These are phyloP conservation scores for Corythaixoides concolor DNA, from an alignment of 2,113 vertebrate genomes.

Conservation along the genomic window DNA sequence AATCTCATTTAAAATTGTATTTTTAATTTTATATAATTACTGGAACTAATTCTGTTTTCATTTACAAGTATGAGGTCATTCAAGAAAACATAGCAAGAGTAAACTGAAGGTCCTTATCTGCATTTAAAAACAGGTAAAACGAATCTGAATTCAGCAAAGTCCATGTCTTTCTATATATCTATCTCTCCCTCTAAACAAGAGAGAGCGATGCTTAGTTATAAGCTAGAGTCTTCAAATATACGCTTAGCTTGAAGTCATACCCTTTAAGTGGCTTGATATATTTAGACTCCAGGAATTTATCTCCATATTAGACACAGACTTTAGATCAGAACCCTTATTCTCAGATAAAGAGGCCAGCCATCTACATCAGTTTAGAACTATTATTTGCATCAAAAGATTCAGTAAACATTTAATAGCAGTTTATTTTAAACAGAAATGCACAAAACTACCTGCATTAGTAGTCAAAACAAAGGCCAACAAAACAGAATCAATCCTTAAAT, in stretches of 20 bases:
- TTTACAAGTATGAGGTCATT: neutral
- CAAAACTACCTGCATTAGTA: neutral
- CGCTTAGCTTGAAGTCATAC: neutral
- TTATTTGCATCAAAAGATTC: neutral
- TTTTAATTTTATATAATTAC: neutral
- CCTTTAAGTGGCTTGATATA: neutral
- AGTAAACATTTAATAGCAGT: neutral
- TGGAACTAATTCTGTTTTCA: neutral
- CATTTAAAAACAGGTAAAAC: neutral
- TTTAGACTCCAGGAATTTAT: neutral
- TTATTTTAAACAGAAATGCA: neutral
- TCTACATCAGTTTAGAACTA: neutral
- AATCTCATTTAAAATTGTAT: neutral
- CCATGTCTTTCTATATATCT: neutral
- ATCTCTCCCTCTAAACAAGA: neutral
- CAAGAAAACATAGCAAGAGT: neutral
- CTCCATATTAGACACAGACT: neutral
- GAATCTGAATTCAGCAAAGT: neutral
- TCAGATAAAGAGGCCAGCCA: neutral
- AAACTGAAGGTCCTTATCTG: neutral
- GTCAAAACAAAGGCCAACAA: neutral
- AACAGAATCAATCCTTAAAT: neutral
- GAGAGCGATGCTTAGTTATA: neutral
- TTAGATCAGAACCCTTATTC: neutral
- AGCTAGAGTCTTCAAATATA: neutral